Evolutionary conservation across 2,113 vertebrate genomes (phyloP), one percentile per base, ranked within the genome.

Genomic region (Sorex araneus): DNA sequence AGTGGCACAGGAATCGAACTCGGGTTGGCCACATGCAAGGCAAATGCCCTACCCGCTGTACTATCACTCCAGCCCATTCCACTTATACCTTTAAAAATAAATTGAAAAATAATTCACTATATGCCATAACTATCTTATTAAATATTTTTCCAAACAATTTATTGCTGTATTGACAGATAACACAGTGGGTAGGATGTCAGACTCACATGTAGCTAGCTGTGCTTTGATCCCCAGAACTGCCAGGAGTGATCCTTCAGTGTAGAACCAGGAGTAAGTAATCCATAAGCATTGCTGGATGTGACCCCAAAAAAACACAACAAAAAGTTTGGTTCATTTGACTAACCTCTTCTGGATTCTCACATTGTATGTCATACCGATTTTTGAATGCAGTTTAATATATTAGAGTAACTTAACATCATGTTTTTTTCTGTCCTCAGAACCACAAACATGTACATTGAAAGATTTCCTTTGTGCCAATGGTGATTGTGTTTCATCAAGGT

Each of bases 381-480:
- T 69, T 87, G 32, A 94, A 92, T 71, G 23, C 2, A 69, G 16
- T 67, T 60, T 60, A 60, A 60, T 50, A 32, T 80, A 84, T 34
- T 40, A 69, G 32, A 73, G 54, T 95, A 36, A 95, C 8, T 4
- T 45, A 79, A 9, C 87, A 19, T 19, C 81, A 8, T 93, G 64
- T 60, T 64, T 19, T 63, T 92, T 92, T 96, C 47, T 85, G 81
- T 93, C 96, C 82, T 76, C 96, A 99, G 99, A 99, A 94, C 99
- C 99, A 78, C 98, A 99, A 75, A 99, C 99, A 0, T 99, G 99
- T 94, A 99, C 98, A 95, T 96, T 99, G 97, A 99, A 99, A 97
- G 99, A 99, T 86, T 99, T 99, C 84, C 98, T 99, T 69, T 99
- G 99, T 86, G 96, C 98, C 82, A 99, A 98, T 40, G 99, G 99